These are phyloP conservation scores for Creontiades dilutus DNA, from an alignment of 2,888 invertebrate species.

Conservation along the genomic window DNA sequence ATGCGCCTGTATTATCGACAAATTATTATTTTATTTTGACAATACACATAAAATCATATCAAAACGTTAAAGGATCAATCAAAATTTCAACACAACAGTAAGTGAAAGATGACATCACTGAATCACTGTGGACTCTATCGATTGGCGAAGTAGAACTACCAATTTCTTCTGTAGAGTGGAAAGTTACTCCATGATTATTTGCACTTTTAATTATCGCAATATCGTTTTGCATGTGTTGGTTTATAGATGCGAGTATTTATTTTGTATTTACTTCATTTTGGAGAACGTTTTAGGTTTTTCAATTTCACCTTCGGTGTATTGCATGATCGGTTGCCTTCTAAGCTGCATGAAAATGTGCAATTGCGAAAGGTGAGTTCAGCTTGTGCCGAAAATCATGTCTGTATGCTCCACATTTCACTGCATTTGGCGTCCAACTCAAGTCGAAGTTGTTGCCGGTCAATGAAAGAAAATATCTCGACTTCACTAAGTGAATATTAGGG, in stretches of 20 bases:
- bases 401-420: background rate
- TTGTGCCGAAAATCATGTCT: background rate
- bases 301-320: background rate
- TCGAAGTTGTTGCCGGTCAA: no score
- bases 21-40: no score
- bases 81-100: background rate
- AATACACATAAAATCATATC: no score
- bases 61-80: background rate
- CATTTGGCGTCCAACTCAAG: background rate
- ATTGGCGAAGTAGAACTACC: background rate
- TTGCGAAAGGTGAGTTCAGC: background rate
- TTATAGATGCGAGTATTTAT: background rate
- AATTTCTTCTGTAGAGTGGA: background rate
- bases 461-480: no score
- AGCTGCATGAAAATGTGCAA: background rate
- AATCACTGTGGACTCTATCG: background rate
- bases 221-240: constrained; percentile 4
- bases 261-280: background rate
- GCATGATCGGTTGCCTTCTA: background rate
- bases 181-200: constrained; percentile 3
- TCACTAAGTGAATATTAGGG: no score
- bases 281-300: background rate
- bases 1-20: no score
- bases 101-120: background rate
- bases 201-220: constrained; percentile 17